Percentiles rank a stretch among this genome's conserved stretches.
Conservation (phyloP, 2,797 vertebrate species). For the Propithecus deckenii region DNA sequence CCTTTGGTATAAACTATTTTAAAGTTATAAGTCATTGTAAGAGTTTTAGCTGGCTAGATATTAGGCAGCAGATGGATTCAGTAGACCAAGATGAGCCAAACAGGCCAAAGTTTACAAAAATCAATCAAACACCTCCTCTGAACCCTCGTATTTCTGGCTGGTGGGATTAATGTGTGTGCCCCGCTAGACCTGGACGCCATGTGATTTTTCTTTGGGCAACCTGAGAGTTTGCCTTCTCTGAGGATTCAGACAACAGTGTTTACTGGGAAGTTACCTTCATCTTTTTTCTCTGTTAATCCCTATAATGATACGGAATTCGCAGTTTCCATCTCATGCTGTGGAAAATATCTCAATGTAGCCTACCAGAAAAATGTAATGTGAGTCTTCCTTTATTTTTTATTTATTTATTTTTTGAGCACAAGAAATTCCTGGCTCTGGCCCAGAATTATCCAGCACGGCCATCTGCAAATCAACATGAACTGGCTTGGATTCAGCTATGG, state of each 20-base stretch:
- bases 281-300: not conserved
- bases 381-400: not conserved
- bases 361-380: conserved; percentile 13
- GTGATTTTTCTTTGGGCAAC: not conserved
- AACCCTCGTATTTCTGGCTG: not conserved
- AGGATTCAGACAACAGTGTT: not conserved
- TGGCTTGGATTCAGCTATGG: conserved; percentile 12
- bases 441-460: not conserved
- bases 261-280: not conserved
- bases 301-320: not conserved
- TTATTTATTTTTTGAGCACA: not conserved
- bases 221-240: not conserved
- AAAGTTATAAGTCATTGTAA: not conserved
- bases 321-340: not conserved
- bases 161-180: not conserved
- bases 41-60: not conserved
- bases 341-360: conserved; percentile 37
- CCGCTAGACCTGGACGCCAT: not conserved
- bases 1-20: not conserved
- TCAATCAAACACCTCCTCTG: not conserved
- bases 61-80: not conserved
- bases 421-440: not conserved
- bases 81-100: conserved; percentile 1
- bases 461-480: conserved; percentile 26
- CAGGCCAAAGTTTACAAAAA: not conserved